These are phyloP conservation scores for Otis tarda DNA, from an alignment of 2,113 vertebrate species.

Conservation along the genomic window DNA sequence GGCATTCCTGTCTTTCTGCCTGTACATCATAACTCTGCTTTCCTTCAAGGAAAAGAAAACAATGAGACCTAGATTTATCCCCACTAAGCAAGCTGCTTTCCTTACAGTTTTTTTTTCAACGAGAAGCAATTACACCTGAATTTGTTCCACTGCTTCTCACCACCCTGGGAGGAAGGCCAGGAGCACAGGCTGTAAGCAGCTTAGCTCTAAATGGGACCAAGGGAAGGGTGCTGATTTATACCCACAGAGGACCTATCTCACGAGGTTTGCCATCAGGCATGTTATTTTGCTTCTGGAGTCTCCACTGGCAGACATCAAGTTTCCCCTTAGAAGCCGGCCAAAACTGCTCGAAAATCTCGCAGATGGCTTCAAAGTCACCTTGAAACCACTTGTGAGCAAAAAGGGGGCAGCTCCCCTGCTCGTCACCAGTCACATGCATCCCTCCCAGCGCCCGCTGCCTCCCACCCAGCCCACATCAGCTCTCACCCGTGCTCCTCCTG, in stretches of 20 bases:
- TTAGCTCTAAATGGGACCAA: neutral
- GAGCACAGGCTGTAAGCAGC: neutral
- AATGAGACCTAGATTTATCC: neutral
- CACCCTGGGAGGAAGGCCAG: accelerated
- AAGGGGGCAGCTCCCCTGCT: neutral
- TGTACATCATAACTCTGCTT: conserved; percentile 8
- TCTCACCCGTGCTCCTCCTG: neutral
- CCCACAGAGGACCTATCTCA: neutral
- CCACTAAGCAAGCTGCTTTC: neutral
- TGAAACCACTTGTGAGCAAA: neutral
- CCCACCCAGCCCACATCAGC: neutral
- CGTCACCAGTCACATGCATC: neutral
- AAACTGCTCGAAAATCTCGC: neutral
- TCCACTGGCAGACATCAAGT: neutral
- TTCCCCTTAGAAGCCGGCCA: neutral
- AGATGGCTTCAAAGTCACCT: conserved; percentile 26
- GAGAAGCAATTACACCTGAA: conserved; percentile 28
- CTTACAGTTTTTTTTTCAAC: neutral
- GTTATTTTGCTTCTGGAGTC: neutral
- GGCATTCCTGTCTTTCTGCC: neutral
- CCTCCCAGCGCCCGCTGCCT: neutral
- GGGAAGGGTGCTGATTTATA: neutral
- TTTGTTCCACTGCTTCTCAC: neutral
- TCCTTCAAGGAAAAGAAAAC: conserved; percentile 24
- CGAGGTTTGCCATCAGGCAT: neutral